A percentile compares a stretch with the other conserved stretches of the same genome.
Conservation (phyloP, 2,888 invertebrate species). For the Cantharis lateralis region DNA sequence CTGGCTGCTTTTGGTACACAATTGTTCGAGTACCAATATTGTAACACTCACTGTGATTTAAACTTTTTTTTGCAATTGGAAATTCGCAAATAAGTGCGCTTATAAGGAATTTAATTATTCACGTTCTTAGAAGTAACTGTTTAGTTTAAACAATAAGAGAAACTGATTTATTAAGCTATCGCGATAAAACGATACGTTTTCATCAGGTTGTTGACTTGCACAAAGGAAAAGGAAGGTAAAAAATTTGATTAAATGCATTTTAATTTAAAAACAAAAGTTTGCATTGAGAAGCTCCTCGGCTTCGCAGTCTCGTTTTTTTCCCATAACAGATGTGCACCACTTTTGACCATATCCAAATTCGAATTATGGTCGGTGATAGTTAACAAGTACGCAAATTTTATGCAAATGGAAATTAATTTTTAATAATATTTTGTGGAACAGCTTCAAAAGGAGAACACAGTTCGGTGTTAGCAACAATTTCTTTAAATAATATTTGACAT, state of each 20-base stretch:
- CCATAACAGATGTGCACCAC: no score
- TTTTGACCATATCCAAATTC: not conserved
- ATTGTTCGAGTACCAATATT: not conserved
- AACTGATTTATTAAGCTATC: conserved; percentile 1
- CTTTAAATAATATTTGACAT: not conserved
- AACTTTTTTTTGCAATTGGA: not conserved
- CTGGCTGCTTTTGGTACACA: not conserved
- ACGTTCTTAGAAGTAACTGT: conserved; percentile 1
- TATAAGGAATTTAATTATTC: not conserved
- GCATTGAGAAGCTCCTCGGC: not conserved
- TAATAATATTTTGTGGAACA: not conserved
- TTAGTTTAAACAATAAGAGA: not conserved
- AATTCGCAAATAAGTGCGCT: not conserved
- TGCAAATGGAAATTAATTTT: not conserved
- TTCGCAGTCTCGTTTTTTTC: no score
- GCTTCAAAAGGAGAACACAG: not conserved
- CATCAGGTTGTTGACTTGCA: not conserved
- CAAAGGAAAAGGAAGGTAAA: not conserved
- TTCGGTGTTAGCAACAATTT: not conserved
- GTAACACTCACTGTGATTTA: not conserved
- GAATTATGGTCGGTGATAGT: not conserved
- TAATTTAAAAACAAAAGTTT: no score
- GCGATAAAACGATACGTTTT: not conserved
- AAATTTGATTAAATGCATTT: no score
- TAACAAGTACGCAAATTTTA: not conserved